Base-by-base conservation (phyloP, 2,888 invertebrate genomes). In the Acanthococcus lagerstroemiae region DNA sequence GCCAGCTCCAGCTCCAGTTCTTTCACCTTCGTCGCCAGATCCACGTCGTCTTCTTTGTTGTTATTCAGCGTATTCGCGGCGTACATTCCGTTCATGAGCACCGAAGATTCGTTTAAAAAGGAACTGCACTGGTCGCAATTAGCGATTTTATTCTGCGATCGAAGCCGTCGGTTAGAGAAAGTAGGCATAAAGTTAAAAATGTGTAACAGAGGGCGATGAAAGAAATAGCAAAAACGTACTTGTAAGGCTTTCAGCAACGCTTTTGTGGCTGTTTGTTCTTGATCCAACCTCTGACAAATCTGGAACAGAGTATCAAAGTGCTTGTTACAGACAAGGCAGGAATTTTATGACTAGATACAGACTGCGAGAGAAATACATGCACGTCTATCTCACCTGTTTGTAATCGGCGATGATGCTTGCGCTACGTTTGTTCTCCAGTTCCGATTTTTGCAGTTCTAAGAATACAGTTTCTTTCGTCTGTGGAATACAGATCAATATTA, bases 1-100 rank as follows among this genome's bases (percentile, higher is more conserved):
- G 97, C 99, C 71, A 99, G 78, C 74, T 99, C 96, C 67, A 96
- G 79, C 76, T 99, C 99, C 19, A 99, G 78, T 75, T 94, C 95
- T 3, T 93, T 81, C 58, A 94, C 86, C 72, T 84, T 83, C 70
- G 83, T 78, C 2, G 84, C 67, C 50, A 69, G 67, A 50, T 67
- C 69, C 45, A 70, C 69, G n/a, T n/a, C n/a, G 19, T 67, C 67
- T 46, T 67, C 67, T 15, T 68, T 55, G 15, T 68, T 55, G n/a
- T 27, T 58, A 3, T 27, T n/a, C n/a, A n/a, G n/a, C 1, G 45
- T 25, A 45, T 24, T 60, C 17, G 3, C 17, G 48, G 26, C 46
- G 46, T n/a, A n/a, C n/a, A 55, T 19, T 24, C 21, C 57, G 21
- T 37, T 68, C 45, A 17, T 55, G 44, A 26, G 19, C 30, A n/a